Conservation (phyloP, 2,888 invertebrate genomes). For the Catocala nupta region DNA sequence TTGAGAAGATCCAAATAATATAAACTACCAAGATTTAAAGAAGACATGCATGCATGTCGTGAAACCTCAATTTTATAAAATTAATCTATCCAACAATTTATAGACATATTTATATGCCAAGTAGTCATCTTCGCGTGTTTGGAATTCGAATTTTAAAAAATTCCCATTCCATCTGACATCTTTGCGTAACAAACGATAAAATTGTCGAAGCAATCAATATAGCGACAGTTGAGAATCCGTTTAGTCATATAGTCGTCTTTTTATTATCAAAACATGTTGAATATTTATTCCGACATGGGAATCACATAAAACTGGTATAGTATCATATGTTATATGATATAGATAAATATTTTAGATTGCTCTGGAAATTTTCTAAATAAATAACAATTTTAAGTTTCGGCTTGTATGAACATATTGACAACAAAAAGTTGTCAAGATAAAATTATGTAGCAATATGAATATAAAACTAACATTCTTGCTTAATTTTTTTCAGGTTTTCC, state of each 20-base stretch:
- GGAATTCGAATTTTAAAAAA: slow-evolving; percentile 55
- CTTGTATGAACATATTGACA: neutral
- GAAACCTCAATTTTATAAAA: slow-evolving; percentile 7
- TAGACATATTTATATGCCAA: slow-evolving; percentile 6
- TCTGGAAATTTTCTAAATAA: slow-evolving; percentile 3
- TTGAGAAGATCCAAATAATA: too few species aligned
- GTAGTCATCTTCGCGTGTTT: slow-evolving; percentile 44
- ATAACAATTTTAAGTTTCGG: neutral
- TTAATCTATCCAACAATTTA: slow-evolving; percentile 17
- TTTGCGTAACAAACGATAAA: slow-evolving; percentile 58
- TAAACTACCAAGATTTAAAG: too few species aligned
- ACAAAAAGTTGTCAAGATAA: neutral
- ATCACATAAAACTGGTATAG: slow-evolving; percentile 31
- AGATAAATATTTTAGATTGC: slow-evolving; percentile 29
- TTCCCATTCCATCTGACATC: slow-evolving; percentile 50
- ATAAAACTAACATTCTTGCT: too few species aligned
- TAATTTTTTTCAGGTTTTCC: neutral
- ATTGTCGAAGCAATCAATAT: slow-evolving; percentile 56
- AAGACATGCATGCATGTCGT: too few species aligned
- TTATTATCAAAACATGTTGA: slow-evolving; percentile 46
- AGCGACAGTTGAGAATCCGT: slow-evolving; percentile 49
- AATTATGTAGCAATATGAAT: too few species aligned
- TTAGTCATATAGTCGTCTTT: slow-evolving; percentile 44
- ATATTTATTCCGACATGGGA: slow-evolving; percentile 38
- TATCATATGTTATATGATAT: slow-evolving; percentile 15